phyloP scores from a whole-genome alignment of 30 jellyfish, hydroid and myxozoan genomes.

The Phacellophora camtschatica region DNA sequence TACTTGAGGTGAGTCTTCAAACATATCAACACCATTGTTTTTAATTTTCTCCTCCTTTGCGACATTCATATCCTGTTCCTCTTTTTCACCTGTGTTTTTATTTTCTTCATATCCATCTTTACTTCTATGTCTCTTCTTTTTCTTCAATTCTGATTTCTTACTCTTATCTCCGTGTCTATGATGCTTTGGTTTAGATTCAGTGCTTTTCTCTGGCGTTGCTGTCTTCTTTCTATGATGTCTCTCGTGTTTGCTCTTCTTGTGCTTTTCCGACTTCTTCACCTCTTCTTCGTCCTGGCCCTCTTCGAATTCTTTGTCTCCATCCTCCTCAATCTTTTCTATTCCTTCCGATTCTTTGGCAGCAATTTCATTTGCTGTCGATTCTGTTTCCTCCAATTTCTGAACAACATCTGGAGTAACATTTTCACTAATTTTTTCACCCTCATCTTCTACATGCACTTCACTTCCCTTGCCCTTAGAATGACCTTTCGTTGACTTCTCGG shows the following conservation, averaged over 20 bases:
- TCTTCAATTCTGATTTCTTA: background rate
- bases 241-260: conserved; percentile 27
- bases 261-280: conserved; percentile 25
- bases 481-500: background rate
- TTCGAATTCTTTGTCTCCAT: conserved; percentile 33
- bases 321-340: conserved; percentile 43
- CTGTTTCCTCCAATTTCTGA: no score
- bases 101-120: conserved; percentile 18
- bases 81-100: background rate
- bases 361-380: no score
- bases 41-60: background rate
- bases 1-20: conserved; percentile 33
- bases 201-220: background rate
- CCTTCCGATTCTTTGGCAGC: no score
- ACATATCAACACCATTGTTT: conserved; percentile 10
- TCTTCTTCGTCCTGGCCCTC: conserved; percentile 34
- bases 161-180: conserved; percentile 32
- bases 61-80: conserved; percentile 4
- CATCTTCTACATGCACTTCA: conserved; percentile 23
- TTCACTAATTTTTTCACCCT: conserved; percentile 25
- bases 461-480: background rate
- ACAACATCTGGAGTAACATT: no score
- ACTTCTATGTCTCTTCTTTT: background rate
- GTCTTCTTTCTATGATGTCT: conserved; percentile 28
- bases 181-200: conserved; percentile 24